Evolutionary conservation across 2,113 vertebrate genomes (phyloP), one percentile per base, ranked within the genome.

Genomic region (Lota lota): DNA sequence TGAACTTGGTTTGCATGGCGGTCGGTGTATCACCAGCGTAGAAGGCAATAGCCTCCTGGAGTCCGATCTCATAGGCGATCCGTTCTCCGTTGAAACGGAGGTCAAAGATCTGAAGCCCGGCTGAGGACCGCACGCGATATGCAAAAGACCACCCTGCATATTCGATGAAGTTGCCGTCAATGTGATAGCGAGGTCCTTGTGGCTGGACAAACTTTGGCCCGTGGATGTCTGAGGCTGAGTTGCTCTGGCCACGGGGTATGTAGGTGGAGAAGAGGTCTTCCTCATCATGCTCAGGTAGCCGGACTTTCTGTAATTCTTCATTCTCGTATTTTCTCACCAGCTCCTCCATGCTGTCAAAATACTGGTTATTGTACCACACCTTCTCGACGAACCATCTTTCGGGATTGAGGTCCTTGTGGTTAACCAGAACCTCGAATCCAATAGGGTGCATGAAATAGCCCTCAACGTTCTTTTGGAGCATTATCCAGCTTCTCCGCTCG

Each of bases 1-100:
- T 87, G 85, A 94, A 97, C 73, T 95, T 97, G 67, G 95, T 96
- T 85, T 97, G 94, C 95, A 97, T 97, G 81, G 91, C 92, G 0
- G 93, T 94, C 0, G 96, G 95, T 0, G 94, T 93, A 79, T 93
- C 88, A 0, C 97, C 97, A 0, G 94, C 86, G 0, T 98, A 98
- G 69, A 97, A 93, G 0, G 96, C 94, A 0, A 93, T 66, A 0
- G 96, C 96, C 74, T 98, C 95, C 73, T 98, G 97, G 20, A 98
- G 78, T 33, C 95, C 94, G 70, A 98, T 77, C 82, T 98, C 96
- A 0, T 95, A 98, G 28, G 94, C 96, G 0, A 98, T 68, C 1
- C 93, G 91, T 83, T 96, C 93, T 0, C 93, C 92, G 0, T 90
- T 89, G 40, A 95, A 98, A 36, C 90, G 91, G 21, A 97, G 24